Base-by-base conservation (phyloP, 53 echinoderm and acorn worm genomes). In the Echinometra lucunter region DNA sequence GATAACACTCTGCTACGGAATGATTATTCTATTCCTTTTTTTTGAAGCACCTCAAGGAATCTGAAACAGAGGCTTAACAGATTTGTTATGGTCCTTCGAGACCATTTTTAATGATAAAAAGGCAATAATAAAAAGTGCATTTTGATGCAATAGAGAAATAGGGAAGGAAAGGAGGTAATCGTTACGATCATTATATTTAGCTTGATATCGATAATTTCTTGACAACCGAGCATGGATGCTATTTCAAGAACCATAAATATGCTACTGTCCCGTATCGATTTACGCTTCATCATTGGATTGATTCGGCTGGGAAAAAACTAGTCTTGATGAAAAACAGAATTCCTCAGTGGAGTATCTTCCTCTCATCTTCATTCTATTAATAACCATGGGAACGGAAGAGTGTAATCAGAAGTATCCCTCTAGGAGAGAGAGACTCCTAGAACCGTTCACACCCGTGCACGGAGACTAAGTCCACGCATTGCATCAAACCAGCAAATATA, bases 291-390 rank as follows among this genome's bases (percentile, higher is more conserved):
- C 34, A 72, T 35, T 34, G 15, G 72, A 72, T 34, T 72, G 72
- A 72, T 72, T 72, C 72, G 10, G 72, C 35, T n/a, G n/a, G 35
- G 15, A 72, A 15, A 35, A 72, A 34, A 16, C 25, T 32, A 30
- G 35, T 28, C 32, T 72, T 35, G 72, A 72, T 72, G 53, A 53
- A 53, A 53, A 53, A 53, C 53, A 72, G 3, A 34, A 35, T 12
- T 35, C 16, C 72, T 72, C 34, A 70, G 28, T 72, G 72, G 35
- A 32, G 32, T 72, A 72, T 15, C n/a, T 72, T 72, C 32, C 72
- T 72, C 72, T 72, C 72, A 72, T 72, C 32, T 34, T 72, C 72
- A 72, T 72, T 72, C 72, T 34, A 72, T 72, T 34, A 72, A 72
- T 72, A 72, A 34, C 72, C 8, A 72, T 72, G 28, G 72, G 72